A percentile compares a stretch with the other conserved stretches of the same genome.
Evolutionary conservation across 2,113 vertebrate species (phyloP).

Genomic region (Mus musculus): DNA sequence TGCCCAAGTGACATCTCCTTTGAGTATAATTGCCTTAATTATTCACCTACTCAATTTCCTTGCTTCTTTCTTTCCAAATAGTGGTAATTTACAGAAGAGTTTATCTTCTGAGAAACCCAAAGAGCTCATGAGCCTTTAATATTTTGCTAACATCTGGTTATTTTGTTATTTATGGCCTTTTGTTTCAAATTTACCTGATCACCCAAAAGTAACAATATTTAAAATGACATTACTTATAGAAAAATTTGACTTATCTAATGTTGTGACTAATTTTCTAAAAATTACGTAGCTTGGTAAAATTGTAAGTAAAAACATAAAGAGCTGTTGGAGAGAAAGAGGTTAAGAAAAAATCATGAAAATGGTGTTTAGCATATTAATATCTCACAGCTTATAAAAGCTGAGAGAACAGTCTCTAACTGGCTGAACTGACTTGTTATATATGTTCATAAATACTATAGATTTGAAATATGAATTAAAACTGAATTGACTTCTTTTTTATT

Average conservation of each 20-base stretch:
- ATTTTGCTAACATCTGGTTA: constrained; percentile 18
- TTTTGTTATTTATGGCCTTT: constrained; percentile 33
- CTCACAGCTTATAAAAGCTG: background rate
- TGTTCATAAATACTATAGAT: background rate
- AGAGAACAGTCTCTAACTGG: background rate
- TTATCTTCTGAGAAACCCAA: constrained; percentile 48
- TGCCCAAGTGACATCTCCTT: constrained; percentile 64
- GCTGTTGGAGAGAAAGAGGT: background rate
- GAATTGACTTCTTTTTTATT: background rate
- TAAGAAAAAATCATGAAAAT: background rate
- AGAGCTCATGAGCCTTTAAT: background rate
- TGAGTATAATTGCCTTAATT: constrained; percentile 71
- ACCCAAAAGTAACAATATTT: constrained; percentile 11
- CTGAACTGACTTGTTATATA: background rate
- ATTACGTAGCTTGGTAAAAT: background rate
- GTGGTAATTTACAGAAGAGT: constrained; percentile 30
- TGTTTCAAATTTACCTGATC: constrained; percentile 1
- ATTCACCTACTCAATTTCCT: constrained; percentile 33
- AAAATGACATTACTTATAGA: background rate
- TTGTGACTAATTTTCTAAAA: constrained; percentile 46
- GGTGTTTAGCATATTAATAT: background rate
- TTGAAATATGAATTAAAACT: constrained; percentile 12
- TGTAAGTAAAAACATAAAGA: background rate
- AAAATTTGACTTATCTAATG: background rate
- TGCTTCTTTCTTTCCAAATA: background rate